Evolutionary conservation across 1,140 invertebrate genomes (phyloP).

Genomic region (Euglossa dilemma): DNA sequence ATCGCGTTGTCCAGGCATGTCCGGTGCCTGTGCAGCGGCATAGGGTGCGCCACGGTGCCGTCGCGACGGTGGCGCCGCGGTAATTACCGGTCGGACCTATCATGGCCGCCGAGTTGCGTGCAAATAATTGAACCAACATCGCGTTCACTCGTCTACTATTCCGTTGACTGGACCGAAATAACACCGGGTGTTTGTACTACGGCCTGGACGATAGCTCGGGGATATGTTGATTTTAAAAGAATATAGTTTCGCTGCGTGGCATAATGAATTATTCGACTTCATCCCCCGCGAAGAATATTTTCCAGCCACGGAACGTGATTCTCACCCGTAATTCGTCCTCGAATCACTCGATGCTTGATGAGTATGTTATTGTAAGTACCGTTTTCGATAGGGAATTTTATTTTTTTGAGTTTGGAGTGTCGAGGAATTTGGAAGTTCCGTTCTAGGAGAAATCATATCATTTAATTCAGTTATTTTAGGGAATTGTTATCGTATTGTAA

Average conservation of each 20-base stretch:
- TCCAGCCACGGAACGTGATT: not conserved
- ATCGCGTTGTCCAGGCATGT: not conserved
- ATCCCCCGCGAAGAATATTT: not conserved
- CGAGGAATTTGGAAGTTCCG: not conserved
- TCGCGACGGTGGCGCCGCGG: not conserved
- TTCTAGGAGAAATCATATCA: no score
- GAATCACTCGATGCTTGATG: not conserved
- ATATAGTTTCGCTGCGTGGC: not conserved
- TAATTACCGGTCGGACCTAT: constrained; percentile 5
- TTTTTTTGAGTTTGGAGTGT: not conserved
- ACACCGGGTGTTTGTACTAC: not conserved
- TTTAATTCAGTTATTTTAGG: no score
- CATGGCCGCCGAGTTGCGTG: constrained; percentile 13
- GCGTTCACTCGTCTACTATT: not conserved
- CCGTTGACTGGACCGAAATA: not conserved
- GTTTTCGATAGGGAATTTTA: no score
- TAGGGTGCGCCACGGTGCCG: not conserved
- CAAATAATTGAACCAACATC: constrained; percentile 12
- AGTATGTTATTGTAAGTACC: no score
- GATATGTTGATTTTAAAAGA: not conserved
- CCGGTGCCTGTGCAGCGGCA: not conserved
- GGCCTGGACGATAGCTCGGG: no score
- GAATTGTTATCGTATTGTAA: no score
- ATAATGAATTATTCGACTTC: not conserved
- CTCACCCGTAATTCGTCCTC: not conserved